A percentile compares a stretch with the other conserved stretches of the same genome.
Evolutionary conservation across 2,888 invertebrate species (phyloP).

Genomic region (Coenonympha glycerion): DNA sequence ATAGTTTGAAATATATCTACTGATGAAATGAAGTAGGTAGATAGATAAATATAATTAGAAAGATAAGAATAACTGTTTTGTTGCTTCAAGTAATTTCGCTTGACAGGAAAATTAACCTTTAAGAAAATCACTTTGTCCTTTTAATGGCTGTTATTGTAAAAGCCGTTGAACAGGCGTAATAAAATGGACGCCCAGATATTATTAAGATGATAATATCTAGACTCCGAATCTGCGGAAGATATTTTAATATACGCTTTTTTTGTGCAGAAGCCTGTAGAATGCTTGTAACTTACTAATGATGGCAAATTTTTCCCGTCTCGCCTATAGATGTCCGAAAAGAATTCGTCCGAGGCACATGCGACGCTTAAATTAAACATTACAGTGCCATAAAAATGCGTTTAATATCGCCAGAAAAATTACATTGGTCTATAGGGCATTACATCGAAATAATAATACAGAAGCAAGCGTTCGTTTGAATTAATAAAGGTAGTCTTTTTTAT

Average conservation of each 20-base stretch:
- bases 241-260: slow-evolving; percentile 47
- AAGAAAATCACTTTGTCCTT: background rate
- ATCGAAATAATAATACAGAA: too few relatives aligned
- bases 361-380: slow-evolving; percentile 52
- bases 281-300: slow-evolving; percentile 57
- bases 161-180: background rate
- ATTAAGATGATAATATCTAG: slow-evolving; percentile 14
- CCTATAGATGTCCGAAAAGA: slow-evolving; percentile 47
- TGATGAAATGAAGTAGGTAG: background rate
- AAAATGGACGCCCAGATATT: background rate
- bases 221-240: slow-evolving; percentile 20
- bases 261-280: slow-evolving; percentile 42
- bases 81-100: too few relatives aligned
- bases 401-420: slow-evolving; percentile 30
- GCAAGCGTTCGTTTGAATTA: too few relatives aligned
- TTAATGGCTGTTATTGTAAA: background rate
- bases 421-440: slow-evolving; percentile 20
- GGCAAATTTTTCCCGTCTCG: slow-evolving; percentile 47
- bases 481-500: too few relatives aligned
- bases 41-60: background rate
- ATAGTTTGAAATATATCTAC: too few relatives aligned
- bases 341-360: slow-evolving; percentile 44
- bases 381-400: slow-evolving; percentile 41
- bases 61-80: too few relatives aligned
- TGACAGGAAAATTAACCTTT: background rate